Evolutionary conservation across 2,113 vertebrate genomes (phyloP), one percentile per base, ranked within the genome.

Genomic region (Cephalopterus ornatus): DNA sequence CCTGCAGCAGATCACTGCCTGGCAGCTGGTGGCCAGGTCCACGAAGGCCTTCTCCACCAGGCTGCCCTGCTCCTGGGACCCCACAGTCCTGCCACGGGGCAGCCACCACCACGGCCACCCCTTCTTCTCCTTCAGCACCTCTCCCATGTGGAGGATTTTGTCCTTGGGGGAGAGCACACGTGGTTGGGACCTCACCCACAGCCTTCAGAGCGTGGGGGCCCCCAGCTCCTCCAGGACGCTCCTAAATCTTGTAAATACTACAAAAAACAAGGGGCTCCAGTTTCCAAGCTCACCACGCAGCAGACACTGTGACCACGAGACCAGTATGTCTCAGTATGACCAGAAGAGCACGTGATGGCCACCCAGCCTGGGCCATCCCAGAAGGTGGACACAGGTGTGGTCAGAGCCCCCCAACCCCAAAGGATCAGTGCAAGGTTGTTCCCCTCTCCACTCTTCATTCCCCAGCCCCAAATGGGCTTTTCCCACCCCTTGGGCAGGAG

Each of bases 1-100:
- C 7, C 99, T 98, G 94, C 99, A 99, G 96, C 99, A 99, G 89
- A 99, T 98, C 90, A 99, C 99, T 0, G 99, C 98, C 85, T 99
- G 98, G 96, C 99, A 99, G 62, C 93, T 92, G 14, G 94, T 95
- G 15, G 99, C 99, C 95, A 99, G 86, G 11, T 98, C 97, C 96
- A 99, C 98, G 3, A 99, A 99, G 15, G 95, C 97, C 62, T 97
- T 97, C 88, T 98, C 98, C 46, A 94, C 37, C 27, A 56, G 93
- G 81, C 21, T 96, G 52, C 95, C 97, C 14, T 96, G 95, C 19
- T 91, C 97, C 87, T 58, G 70, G 0, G 3, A 4, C 20, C 11
- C 41, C 3, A 3, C 4, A 0, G 53, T 22, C 21, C 42, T 4
- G 12, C 14, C 24, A 35, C 71, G 18, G 47, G 53, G 1, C 46